Conservation (phyloP, 1,140 invertebrate species). For the Thaumatotibia leucotreta region DNA sequence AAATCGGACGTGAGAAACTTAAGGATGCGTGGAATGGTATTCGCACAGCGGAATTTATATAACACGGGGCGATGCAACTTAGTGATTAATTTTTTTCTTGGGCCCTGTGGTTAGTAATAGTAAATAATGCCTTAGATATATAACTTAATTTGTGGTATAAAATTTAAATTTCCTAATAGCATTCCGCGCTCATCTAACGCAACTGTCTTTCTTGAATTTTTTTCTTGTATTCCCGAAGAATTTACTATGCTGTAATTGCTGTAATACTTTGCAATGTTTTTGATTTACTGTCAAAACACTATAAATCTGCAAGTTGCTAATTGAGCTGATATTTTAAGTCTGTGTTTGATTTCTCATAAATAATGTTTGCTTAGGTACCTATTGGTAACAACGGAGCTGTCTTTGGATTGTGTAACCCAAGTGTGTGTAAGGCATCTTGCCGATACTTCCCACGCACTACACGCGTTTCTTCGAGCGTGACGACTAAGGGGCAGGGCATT, state of each 20-base stretch:
- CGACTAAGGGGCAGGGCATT: slow-evolving; percentile 62
- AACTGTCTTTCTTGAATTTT: background rate
- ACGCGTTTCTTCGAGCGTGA: slow-evolving; percentile 54
- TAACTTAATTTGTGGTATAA: no score
- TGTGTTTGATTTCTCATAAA: slow-evolving; percentile 22
- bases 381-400: slow-evolving; percentile 50
- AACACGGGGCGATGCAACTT: slow-evolving; percentile 23
- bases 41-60: slow-evolving; percentile 38
- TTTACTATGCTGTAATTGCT: no score
- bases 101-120: no score
- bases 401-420: slow-evolving; percentile 67
- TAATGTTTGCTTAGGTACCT: slow-evolving; percentile 26
- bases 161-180: slow-evolving; percentile 10
- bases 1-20: slow-evolving; percentile 45
- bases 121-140: background rate
- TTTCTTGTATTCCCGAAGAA: background rate
- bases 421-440: slow-evolving; percentile 62
- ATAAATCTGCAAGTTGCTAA: background rate
- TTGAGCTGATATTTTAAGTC: background rate
- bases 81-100: slow-evolving; percentile 35
- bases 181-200: background rate
- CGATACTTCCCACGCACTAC: slow-evolving; percentile 63
- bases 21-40: slow-evolving; percentile 43
- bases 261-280: background rate
- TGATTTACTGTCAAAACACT: background rate